Conservation (phyloP, 2,113 vertebrate genomes). For the Phylloscopus trochilus region DNA sequence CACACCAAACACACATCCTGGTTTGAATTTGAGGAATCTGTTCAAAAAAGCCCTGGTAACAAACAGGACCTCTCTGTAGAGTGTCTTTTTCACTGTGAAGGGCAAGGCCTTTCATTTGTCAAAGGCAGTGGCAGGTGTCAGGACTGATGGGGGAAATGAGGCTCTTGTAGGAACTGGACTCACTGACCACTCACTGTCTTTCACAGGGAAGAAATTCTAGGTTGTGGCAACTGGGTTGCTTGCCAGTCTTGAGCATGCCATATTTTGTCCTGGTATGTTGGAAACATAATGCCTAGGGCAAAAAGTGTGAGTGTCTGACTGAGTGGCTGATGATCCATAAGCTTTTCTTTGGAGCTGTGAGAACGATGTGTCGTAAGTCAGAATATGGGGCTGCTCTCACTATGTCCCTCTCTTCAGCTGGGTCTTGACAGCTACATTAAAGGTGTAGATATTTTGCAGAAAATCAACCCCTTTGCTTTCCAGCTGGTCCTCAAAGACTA, state of each 20-base stretch:
- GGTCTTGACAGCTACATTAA: not conserved
- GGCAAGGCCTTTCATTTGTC: not conserved
- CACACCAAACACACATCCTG: accelerated
- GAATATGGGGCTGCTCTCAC: not conserved
- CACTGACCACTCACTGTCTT: accelerated
- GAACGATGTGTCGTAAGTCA: not conserved
- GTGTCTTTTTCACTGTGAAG: not conserved
- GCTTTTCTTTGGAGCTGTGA: not conserved
- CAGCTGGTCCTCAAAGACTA: not conserved
- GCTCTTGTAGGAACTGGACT: accelerated
- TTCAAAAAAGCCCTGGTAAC: not conserved
- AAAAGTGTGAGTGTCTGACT: not conserved
- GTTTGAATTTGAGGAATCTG: accelerated
- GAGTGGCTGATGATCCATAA: not conserved
- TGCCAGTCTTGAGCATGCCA: not conserved
- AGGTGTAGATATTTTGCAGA: not conserved
- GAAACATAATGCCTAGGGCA: not conserved
- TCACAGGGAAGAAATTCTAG: not conserved
- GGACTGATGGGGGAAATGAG: not conserved
- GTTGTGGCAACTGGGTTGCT: not conserved
- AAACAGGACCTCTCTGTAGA: not conserved
- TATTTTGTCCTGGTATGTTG: not conserved
- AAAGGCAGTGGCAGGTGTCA: not conserved
- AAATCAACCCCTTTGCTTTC: not conserved
- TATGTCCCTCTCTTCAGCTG: not conserved